phyloP scores from a whole-genome alignment of 2,113 vertebrate species.

The Taxidea taxus region DNA sequence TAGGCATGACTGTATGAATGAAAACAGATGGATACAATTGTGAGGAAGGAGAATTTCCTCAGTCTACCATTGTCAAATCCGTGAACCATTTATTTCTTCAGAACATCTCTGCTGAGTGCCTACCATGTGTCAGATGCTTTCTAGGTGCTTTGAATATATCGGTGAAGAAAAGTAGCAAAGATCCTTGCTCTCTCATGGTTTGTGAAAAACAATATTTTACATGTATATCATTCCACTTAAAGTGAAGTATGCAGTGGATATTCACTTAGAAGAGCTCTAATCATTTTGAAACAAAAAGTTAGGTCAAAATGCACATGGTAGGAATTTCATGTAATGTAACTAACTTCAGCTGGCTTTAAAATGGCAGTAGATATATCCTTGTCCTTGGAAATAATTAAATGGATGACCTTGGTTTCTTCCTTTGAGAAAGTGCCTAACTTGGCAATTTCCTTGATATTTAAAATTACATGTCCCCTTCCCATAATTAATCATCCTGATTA shows the following conservation, averaged over 20 bases:
- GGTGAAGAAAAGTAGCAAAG: neutral
- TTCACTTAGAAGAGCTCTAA: neutral
- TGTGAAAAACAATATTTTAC: neutral
- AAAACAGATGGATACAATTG: neutral
- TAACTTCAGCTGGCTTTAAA: neutral
- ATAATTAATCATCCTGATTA: neutral
- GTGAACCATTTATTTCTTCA: neutral
- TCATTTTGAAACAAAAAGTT: neutral
- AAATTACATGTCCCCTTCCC: neutral
- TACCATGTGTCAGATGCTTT: neutral
- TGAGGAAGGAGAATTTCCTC: neutral
- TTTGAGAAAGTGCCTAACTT: neutral
- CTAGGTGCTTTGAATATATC: neutral
- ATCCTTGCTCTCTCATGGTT: neutral
- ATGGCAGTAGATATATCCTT: neutral
- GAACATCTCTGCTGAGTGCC: neutral
- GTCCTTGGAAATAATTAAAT: constrained; percentile 16
- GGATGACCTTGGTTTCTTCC: neutral
- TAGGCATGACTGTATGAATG: neutral
- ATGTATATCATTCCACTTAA: neutral
- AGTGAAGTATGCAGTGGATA: neutral
- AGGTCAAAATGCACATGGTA: neutral
- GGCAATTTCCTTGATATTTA: neutral
- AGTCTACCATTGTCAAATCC: neutral
- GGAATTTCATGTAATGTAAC: neutral